Percentiles rank a stretch among this genome's conserved stretches.
phyloP scores from a whole-genome alignment of 2,113 vertebrate genomes.

The Tringa solitaria region DNA sequence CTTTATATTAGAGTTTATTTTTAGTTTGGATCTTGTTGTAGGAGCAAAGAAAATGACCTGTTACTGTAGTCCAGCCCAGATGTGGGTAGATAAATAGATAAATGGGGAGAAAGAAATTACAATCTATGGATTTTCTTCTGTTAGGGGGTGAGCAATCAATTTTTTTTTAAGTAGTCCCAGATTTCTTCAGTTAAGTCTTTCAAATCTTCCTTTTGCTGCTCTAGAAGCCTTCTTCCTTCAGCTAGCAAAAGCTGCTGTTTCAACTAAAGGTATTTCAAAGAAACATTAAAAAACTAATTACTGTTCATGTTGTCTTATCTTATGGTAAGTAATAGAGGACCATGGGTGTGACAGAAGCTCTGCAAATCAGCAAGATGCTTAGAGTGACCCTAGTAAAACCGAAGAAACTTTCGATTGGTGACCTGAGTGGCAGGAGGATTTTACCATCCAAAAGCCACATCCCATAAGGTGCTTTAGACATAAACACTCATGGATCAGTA shows the following conservation, averaged over 20 bases:
- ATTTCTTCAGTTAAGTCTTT: not conserved
- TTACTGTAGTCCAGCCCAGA: not conserved
- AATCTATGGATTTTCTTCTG: not conserved
- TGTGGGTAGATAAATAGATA: not conserved
- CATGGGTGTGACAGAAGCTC: not conserved
- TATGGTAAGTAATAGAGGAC: not conserved
- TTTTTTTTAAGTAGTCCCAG: not conserved
- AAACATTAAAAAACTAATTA: not conserved
- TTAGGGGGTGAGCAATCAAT: not conserved
- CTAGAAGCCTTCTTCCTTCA: not conserved
- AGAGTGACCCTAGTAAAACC: not conserved
- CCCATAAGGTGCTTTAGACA: not conserved
- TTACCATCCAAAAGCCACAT: not conserved
- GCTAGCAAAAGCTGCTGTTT: not conserved
- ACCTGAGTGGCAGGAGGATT: not conserved
- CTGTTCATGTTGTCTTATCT: not conserved
- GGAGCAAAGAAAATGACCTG: not conserved
- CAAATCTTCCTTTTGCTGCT: not conserved
- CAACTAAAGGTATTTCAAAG: not conserved
- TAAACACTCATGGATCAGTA: not conserved
- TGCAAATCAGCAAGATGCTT: not conserved
- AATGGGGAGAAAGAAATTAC: not conserved
- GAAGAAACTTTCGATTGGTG: not conserved
- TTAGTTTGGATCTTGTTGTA: not conserved
- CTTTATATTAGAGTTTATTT: not conserved